Evolutionary conservation across 2,113 vertebrate genomes (phyloP), one percentile per base, ranked within the genome.

Genomic region (Rattus norvegicus): DNA sequence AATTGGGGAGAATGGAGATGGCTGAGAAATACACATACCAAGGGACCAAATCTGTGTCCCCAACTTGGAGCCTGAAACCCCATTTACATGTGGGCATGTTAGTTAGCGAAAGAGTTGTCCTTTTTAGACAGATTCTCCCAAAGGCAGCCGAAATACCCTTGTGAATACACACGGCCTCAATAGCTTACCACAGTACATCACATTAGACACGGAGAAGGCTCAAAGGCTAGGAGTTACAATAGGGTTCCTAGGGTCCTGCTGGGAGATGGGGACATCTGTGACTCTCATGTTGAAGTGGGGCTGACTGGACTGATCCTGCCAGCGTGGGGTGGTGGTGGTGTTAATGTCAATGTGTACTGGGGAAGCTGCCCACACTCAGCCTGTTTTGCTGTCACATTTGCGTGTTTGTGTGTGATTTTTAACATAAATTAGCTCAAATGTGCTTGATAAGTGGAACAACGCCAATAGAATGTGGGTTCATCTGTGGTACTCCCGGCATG

Each of bases 381-480:
- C 94, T 93, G 94, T 77, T 92, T 96, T 95, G 80, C 91, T 89
- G 0, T 52, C 70, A 79, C 49, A 12, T 59, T 95, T 88, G 69
- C 19, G 7, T 90, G 90, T 95, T 88, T 95, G 85, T 88, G 54
- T 95, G 77, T 92, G 72, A 96, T 77, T 96, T 96, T 93, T 81
- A 92, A 96, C 85, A 91, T 89, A 93, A 97, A 92, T 93, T 56
- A 94, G 70, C 85, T 95, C 90, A 73, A 52, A 92, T 84, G 54
- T 56, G 67, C 56, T 88, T 92, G 88, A 63, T 88, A 49, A 61
- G 3, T 92, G 52, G 72, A 43, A 90, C 0, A 0, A 59, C 8
- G 61, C 80, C 85, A 63, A 39, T 28, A 59, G 24, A 24, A 80
- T 17, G 88, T 43, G 17, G 70, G 54, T 88, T 96, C 61, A 7